Base-by-base conservation (phyloP, 2,113 vertebrate species). In the Cebus imitator region DNA sequence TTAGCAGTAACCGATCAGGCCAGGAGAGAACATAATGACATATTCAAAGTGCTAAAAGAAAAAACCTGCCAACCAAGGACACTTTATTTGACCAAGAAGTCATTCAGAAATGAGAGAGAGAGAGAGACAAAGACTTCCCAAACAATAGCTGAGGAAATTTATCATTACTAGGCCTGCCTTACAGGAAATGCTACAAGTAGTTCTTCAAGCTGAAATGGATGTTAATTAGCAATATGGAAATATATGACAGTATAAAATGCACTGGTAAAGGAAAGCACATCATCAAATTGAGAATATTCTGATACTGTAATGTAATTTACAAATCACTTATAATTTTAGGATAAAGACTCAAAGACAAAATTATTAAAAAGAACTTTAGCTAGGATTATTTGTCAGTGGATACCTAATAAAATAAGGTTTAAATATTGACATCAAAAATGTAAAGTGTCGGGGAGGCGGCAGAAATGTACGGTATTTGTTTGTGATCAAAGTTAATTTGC, bases 361-460 rank as follows among this genome's bases (percentile, higher is more conserved):
- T 20, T 27, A 20, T 25, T 73, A 52, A 43, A 94, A 75, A 75
- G 30, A 64, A 82, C 35, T 89, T 75, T 20, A 73, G 43, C 52
- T 55, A 82, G 25, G 73, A 50, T 40, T 73, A 73, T 82, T 89
- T 89, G 12, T 66, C 48, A 75, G 58, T 64, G 43, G 35, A 73
- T 64, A 18, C 45, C 37, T 32, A 82, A 75, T 80, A 94, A 61
- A 27, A 50, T 81, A 82, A 82, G 32, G 21, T 50, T 6, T 61
- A 94, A 89, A 82, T 73, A 61, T 61, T 89, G 50, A 73, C 43
- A 83, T 82, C 50, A 82, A 89, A 94, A 82, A 73, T n/a, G 20
- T 48, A 75, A 82, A 50, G 32, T 57, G n/a, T 40, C 1, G 4
- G 8, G 23, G 43, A 68, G 68, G 21, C 25, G 52, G 8, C n/a